Percentiles rank a stretch among this genome's conserved stretches.
phyloP scores from a whole-genome alignment of 2,113 vertebrate genomes.

The Halichoeres trimaculatus region DNA sequence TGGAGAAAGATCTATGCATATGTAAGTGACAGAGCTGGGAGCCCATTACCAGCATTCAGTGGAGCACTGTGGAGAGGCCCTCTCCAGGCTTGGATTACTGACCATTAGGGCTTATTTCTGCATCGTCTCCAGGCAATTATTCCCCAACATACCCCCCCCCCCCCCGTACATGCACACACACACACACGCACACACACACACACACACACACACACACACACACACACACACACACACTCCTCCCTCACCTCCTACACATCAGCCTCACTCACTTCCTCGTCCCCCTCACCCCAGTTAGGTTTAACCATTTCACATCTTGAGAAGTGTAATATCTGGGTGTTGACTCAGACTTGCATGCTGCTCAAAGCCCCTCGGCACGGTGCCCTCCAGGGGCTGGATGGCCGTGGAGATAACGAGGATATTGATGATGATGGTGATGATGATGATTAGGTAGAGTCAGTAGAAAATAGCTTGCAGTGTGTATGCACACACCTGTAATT shows the following conservation, averaged over 20 bases:
- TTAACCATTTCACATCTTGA: constrained; percentile 59
- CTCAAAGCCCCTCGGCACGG: constrained; percentile 52
- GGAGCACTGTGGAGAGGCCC: constrained; percentile 80
- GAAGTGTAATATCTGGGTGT: constrained; percentile 32
- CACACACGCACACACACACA: constrained; percentile 1
- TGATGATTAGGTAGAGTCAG: constrained; percentile 65
- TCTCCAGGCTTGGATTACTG: constrained; percentile 83
- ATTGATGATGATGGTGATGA: constrained; percentile 49
- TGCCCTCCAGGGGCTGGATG: constrained; percentile 45
- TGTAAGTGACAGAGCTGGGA: constrained; percentile 83
- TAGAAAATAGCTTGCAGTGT: constrained; percentile 66
- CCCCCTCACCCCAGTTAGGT: constrained; percentile 24
- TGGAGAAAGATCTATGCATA: constrained; percentile 83
- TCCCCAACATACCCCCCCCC: constrained; percentile 45
- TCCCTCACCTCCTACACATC: constrained; percentile 32
- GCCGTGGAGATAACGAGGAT: constrained; percentile 47
- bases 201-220: neutral
- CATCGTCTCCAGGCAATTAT: constrained; percentile 82
- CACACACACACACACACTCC: constrained; percentile 4
- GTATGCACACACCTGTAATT: constrained; percentile 69
- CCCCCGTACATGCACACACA: neutral
- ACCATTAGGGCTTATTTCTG: constrained; percentile 83
- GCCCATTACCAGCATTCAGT: constrained; percentile 81
- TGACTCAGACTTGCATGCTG: constrained; percentile 36
- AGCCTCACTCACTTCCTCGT: constrained; percentile 39